Evolutionary conservation across 2,113 vertebrate species (phyloP).

Genomic region (Neomonachus schauinslandi): DNA sequence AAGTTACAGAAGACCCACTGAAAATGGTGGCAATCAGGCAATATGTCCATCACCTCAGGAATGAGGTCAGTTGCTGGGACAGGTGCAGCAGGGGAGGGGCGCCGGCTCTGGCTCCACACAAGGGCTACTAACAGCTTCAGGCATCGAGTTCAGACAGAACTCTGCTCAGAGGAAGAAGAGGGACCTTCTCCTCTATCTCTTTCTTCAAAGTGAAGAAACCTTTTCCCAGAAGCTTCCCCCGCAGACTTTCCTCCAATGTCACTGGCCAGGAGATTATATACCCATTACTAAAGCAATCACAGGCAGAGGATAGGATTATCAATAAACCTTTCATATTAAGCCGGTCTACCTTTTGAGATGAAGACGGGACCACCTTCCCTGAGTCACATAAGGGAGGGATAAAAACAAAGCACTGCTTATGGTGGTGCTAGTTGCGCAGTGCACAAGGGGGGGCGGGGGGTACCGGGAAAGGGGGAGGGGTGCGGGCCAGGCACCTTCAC

Average conservation of each 20-base stretch:
- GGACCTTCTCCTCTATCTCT: not conserved
- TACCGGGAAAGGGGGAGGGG: accelerated
- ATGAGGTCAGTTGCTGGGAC: not conserved
- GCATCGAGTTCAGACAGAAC: not conserved
- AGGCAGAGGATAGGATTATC: not conserved
- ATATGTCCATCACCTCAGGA: not conserved
- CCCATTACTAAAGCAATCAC: not conserved
- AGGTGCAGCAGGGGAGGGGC: not conserved
- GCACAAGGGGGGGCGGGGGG: too few relatives aligned
- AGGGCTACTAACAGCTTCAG: not conserved
- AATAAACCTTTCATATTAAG: not conserved
- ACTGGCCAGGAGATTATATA: not conserved
- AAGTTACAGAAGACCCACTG: not conserved
- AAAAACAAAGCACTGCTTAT: not conserved
- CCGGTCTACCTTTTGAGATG: not conserved
- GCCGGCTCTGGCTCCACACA: not conserved
- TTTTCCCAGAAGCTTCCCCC: not conserved
- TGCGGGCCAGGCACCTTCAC: not conserved
- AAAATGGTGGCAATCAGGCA: not conserved
- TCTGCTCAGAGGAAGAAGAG: not conserved
- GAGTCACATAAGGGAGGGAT: not conserved
- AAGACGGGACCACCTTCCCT: not conserved
- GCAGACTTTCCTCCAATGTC: not conserved
- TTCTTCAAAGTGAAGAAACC: not conserved
- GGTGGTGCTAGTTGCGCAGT: not conserved